Percentiles rank a stretch among this genome's conserved stretches.
Evolutionary conservation across 2,113 vertebrate genomes (phyloP).

Genomic region (Ginglymostoma cirratum): DNA sequence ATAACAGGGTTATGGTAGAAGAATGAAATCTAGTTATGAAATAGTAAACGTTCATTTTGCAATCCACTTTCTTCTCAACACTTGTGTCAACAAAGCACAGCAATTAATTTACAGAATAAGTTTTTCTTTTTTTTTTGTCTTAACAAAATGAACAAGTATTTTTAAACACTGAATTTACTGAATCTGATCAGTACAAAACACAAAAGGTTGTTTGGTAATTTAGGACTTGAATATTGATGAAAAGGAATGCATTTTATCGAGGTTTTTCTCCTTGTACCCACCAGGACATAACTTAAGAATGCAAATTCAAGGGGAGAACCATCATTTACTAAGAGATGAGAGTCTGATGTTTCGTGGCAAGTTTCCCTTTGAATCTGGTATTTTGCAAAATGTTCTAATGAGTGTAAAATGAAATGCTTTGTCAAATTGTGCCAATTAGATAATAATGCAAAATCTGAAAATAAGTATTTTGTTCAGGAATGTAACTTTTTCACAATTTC

Average conservation of each 20-base stretch:
- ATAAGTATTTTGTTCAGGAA: not conserved
- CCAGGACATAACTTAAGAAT: no score
- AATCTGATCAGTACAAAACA: not conserved
- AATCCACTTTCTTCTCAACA: not conserved
- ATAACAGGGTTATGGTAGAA: not conserved
- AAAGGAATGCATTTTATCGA: no score
- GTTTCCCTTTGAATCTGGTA: no score
- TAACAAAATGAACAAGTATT: not conserved
- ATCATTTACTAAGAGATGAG: no score
- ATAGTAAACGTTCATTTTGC: not conserved
- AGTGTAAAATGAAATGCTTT: no score
- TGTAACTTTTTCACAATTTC: not conserved
- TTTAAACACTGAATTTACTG: not conserved
- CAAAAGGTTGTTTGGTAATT: no score
- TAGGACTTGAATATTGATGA: no score
- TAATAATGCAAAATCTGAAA: not conserved
- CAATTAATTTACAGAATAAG: not conserved
- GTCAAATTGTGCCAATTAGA: not conserved
- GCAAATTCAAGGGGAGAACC: no score
- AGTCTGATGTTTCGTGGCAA: no score
- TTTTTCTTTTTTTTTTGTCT: not conserved
- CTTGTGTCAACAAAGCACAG: not conserved
- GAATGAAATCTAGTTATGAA: not conserved
- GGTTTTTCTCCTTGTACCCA: no score
- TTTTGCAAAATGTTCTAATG: no score